Evolutionary conservation across 2,888 invertebrate genomes (phyloP), one percentile per base, ranked within the genome.

Genomic region (Himalopsyche tibetana): DNA sequence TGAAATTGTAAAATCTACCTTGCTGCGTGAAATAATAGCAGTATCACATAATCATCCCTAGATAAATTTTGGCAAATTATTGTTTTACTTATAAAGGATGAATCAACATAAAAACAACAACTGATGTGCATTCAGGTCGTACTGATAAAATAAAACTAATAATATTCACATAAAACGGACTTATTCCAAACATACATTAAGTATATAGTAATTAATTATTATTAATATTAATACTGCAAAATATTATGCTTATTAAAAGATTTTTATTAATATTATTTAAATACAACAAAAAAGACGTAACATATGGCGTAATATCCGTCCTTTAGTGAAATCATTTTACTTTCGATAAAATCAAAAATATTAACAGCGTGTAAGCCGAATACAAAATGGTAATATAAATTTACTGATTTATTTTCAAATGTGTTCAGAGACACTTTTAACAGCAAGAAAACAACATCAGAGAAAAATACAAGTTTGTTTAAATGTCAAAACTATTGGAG

Each of bases 261-360:
- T 74, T 74, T 38, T 74, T 38, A 51, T 45, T 80, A 80, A 28
- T 80, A 80, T 45, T 80, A 80, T 42, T 80, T 80, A 80, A 80
- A 28, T 45, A 42, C 42, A 80, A 80, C 42, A 80, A 42, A 51
- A 40, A 80, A 80, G n/a, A 15, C 9, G 36, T 51, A 36, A 38
- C 80, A 80, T 36, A 80, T 51, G 51, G 42, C 38, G 12, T 74
- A 74, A 4, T 4, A 74, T 74, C 74, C 11, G 19, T 38, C 28
- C 19, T 6, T 74, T 15, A 38, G 38, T 74, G 74, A 19, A 15
- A 51, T 51, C 51, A 51, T 51, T 51, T 51, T 51, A 51, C 15
- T 51, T 0, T 51, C 15, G 51, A 15, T 15, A 8, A 51, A 51
- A 15, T 51, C 12, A 51, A 12, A 51, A 15, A 51, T 51, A 42